These are phyloP conservation scores for Crossaster papposus DNA, from an alignment of 53 echinoderm and acorn worm genomes.

Conservation along the genomic window DNA sequence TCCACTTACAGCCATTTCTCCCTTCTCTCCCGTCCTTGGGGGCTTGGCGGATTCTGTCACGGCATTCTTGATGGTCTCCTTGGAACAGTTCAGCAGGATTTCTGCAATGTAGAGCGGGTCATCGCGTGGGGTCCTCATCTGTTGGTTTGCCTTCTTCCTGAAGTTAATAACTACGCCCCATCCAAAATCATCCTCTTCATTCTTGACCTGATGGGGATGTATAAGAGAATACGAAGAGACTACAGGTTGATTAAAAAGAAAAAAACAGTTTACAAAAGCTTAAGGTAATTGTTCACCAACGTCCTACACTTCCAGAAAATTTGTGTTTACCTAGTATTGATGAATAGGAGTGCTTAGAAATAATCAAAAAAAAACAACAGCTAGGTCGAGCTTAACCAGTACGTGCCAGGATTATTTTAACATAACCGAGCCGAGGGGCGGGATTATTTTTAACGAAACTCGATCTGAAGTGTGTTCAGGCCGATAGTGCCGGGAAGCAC, in stretches of 20 bases:
- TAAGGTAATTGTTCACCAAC: too few relatives aligned
- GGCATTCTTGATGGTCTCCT: constrained; percentile 90
- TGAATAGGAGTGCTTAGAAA: too few relatives aligned
- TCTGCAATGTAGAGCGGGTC: constrained; percentile 95
- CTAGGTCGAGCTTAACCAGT: too few relatives aligned
- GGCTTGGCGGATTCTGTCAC: constrained; percentile 94
- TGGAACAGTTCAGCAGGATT: constrained; percentile 88
- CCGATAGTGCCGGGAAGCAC: too few relatives aligned
- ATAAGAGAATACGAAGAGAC: neutral
- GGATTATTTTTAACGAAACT: too few relatives aligned
- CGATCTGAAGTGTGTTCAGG: too few relatives aligned
- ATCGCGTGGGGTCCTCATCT: constrained; percentile 69
- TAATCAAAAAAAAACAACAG: too few relatives aligned
- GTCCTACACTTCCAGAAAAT: too few relatives aligned
- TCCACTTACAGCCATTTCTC: constrained; percentile 91
- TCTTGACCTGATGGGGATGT: constrained; percentile 71
- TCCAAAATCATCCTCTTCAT: constrained; percentile 91
- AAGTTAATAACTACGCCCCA: constrained; percentile 98
- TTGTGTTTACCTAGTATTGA: too few relatives aligned
- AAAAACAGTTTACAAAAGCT: too few relatives aligned
- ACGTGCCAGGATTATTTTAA: too few relatives aligned
- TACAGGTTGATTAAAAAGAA: neutral
- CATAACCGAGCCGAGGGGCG: too few relatives aligned
- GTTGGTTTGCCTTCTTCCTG: constrained; percentile 97
- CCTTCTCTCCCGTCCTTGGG: constrained; percentile 76